phyloP scores from a whole-genome alignment of 2,113 vertebrate genomes.

The Chloroceryle aenea region DNA sequence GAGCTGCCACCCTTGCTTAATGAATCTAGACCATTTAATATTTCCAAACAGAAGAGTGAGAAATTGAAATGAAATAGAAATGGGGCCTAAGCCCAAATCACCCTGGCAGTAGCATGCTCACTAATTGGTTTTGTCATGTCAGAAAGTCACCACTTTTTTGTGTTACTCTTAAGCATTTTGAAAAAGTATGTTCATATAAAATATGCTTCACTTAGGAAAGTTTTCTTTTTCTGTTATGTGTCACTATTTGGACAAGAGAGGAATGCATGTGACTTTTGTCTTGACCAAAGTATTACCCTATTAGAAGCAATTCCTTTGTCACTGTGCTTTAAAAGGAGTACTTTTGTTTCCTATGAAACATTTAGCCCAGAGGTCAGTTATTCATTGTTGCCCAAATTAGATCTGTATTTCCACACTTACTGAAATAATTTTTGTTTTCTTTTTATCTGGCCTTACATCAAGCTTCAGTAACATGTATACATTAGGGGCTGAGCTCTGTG shows the following conservation, averaged over 20 bases:
- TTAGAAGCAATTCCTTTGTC: not conserved
- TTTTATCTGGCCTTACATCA: not conserved
- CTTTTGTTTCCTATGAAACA: not conserved
- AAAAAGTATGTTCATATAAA: not conserved
- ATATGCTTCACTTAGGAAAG: not conserved
- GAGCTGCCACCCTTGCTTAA: not conserved
- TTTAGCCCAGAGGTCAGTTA: not conserved
- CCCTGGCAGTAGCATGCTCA: not conserved
- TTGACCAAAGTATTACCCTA: not conserved
- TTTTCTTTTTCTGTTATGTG: not conserved
- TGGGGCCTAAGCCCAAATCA: not conserved
- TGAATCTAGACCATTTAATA: not conserved
- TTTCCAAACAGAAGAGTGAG: constrained; percentile 24
- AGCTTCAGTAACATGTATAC: not conserved
- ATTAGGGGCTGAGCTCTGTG: not conserved
- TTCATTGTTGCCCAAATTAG: not conserved
- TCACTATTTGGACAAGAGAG: not conserved
- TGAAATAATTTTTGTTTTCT: not conserved
- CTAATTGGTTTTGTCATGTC: not conserved
- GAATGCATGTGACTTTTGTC: not conserved
- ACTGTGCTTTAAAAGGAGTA: not conserved
- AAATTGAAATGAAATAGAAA: constrained; percentile 36
- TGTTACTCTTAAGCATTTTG: not conserved
- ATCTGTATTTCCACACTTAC: not conserved
- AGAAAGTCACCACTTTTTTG: not conserved